Evolutionary conservation across 2,113 vertebrate genomes (phyloP).

Genomic region (Lasiurus cinereus): DNA sequence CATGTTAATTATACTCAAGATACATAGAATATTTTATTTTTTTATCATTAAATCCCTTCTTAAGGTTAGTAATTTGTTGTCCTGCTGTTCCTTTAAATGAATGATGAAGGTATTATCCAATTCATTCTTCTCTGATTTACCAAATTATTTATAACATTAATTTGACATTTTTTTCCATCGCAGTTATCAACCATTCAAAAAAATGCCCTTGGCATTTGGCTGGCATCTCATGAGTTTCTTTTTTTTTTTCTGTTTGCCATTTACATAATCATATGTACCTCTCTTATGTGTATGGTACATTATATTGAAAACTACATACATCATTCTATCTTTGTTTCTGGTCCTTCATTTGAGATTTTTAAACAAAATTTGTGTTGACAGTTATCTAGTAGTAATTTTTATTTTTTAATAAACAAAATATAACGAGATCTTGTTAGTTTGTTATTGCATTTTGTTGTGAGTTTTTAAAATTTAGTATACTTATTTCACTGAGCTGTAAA

Average conservation of each 20-base stretch:
- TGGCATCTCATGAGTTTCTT: constrained; percentile 63
- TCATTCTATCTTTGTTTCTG: not conserved
- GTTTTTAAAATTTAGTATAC: not conserved
- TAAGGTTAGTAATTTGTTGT: constrained; percentile 84
- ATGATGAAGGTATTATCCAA: constrained; percentile 79
- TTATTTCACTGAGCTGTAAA: not conserved
- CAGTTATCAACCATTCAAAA: constrained; percentile 79
- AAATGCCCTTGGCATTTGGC: constrained; percentile 63
- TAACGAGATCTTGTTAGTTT: not conserved
- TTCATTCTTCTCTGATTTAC: constrained; percentile 80
- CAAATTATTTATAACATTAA: constrained; percentile 78
- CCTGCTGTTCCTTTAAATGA: constrained; percentile 79
- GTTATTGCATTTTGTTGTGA: not conserved
- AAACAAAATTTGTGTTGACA: not conserved
- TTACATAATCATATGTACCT: not conserved
- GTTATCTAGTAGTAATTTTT: not conserved
- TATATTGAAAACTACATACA: not conserved
- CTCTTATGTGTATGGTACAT: not conserved
- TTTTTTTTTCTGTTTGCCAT: not conserved
- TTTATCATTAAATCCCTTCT: constrained; percentile 51
- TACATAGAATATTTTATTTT: constrained; percentile 65
- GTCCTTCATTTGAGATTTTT: not conserved
- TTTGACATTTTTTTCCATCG: constrained; percentile 75
- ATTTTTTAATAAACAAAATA: not conserved
- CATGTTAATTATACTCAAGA: constrained; percentile 76